Base-by-base conservation (phyloP, 2,888 invertebrate genomes). In the Pheosia tremula region DNA sequence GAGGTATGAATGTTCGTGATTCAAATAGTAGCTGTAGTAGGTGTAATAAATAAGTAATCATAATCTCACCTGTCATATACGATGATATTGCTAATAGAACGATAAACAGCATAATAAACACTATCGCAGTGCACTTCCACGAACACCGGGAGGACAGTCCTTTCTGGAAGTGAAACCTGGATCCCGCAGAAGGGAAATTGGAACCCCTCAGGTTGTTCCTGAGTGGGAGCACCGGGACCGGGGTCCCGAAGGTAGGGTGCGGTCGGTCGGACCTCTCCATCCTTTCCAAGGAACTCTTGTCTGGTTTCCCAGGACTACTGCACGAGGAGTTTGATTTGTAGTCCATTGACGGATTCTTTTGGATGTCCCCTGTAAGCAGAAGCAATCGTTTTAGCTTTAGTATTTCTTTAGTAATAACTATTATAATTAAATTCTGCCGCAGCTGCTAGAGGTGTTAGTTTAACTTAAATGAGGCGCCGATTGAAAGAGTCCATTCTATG, bases 51-150 rank as follows among this genome's bases (percentile, higher is more conserved):
- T 9, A 62, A 24, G 3, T 13, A 50, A 24, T 24, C 24, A 50
- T 2, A 13, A 45, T 74, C 81, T 83, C 93, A 98, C 98, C 97
- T 94, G 97, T 97, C 94, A 98, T 96, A 93, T 98, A 98, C 76
- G 97, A 96, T 75, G 98, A 95, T 74, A 97, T 96, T 74, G 97
- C 97, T 82, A 97, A 95, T 78, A 98, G 95, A 81, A 97, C 95
- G 79, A 97, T 96, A 78, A 97, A 96, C 79, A 98, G 95, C 89
- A 97, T 95, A 85, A 98, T 96, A 86, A 98, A 97, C 75, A 97
- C 96, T 85, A 98, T 97, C 71, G 98, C 98, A 76, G 98, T 96
- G 91, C 98, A 97, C 90, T 97, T 97, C 97, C 98, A 98, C 70
- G 97, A 97, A 93, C 98, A 98, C 81, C 96, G 95, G 77, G 97